These are phyloP conservation scores for Cantharis flavilabris DNA, from an alignment of 2,888 invertebrate genomes.

Conservation along the genomic window DNA sequence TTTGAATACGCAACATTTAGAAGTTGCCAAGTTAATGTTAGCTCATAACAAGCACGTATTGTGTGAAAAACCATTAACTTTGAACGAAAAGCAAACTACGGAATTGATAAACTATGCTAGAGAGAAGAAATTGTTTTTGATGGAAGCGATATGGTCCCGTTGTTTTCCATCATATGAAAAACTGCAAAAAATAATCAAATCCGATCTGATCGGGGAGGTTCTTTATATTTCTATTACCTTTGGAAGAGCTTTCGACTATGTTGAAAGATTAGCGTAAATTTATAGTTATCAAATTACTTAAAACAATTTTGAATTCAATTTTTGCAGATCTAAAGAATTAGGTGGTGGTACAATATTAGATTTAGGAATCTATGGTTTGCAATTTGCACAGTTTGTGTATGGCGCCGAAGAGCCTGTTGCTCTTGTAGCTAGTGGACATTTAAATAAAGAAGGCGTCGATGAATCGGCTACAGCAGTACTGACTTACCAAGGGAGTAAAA, in stretches of 20 bases:
- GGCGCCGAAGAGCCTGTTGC: conserved; percentile 67
- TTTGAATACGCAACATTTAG: conserved; percentile 75
- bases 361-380: conserved; percentile 76
- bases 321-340: conserved; percentile 50
- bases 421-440: conserved; percentile 68
- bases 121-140: conserved; percentile 73
- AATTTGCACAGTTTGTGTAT: conserved; percentile 73
- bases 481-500: conserved; percentile 65
- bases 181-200: conserved; percentile 67
- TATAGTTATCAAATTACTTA: background rate
- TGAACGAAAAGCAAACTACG: conserved; percentile 75
- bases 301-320: background rate
- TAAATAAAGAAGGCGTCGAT: conserved; percentile 76
- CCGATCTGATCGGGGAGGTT: conserved; percentile 72
- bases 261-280: conserved; percentile 60
- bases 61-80: conserved; percentile 86
- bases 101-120: conserved; percentile 72
- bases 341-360: conserved; percentile 83
- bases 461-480: conserved; percentile 66
- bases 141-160: conserved; percentile 89
- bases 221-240: conserved; percentile 71
- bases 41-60: conserved; percentile 82
- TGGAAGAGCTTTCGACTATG: conserved; percentile 62
- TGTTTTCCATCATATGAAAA: conserved; percentile 78
- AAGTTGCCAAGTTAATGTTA: conserved; percentile 72